Conservation (phyloP, 2,888 invertebrate species). For the Xiphydria camelus region DNA sequence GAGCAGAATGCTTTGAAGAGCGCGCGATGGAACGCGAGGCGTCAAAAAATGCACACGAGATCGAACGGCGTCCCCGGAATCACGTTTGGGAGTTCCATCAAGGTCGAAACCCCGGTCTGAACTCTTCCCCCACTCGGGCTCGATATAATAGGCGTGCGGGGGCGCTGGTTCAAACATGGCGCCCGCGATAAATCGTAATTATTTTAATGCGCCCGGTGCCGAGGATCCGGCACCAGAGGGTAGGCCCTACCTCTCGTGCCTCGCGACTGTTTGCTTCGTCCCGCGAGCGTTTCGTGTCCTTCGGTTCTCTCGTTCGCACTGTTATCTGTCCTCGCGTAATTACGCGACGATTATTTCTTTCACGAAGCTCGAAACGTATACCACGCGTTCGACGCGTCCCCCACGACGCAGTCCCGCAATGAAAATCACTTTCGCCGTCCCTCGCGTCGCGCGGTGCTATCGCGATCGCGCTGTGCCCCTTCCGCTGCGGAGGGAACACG, state of each 20-base stretch:
- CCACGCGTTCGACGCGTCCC: no score
- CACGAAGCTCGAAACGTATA: no score
- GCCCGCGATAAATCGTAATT: conserved; percentile 24
- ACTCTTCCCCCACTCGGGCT: no score
- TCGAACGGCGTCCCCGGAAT: no score
- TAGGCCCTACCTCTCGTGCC: conserved; percentile 26
- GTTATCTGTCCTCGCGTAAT: conserved; percentile 46
- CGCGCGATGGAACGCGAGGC: no score
- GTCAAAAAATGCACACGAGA: no score
- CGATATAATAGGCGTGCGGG: background rate
- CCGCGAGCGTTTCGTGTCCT: conserved; percentile 25
- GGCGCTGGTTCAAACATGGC: conserved; percentile 3
- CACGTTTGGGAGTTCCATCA: no score
- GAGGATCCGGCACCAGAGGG: background rate
- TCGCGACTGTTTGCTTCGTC: conserved; percentile 33
- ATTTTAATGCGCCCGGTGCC: conserved; percentile 14
- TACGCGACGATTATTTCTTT: conserved; percentile 38
- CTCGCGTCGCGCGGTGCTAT: background rate
- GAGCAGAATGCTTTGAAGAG: no score
- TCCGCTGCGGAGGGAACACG: no score
- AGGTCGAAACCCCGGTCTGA: no score
- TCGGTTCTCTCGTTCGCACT: conserved; percentile 42
- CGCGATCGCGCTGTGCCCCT: no score
- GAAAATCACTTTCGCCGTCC: conserved; percentile 27
- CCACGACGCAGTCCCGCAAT: conserved; percentile 34